phyloP scores from a whole-genome alignment of 1,140 invertebrate species.

The Bombus picipes region DNA sequence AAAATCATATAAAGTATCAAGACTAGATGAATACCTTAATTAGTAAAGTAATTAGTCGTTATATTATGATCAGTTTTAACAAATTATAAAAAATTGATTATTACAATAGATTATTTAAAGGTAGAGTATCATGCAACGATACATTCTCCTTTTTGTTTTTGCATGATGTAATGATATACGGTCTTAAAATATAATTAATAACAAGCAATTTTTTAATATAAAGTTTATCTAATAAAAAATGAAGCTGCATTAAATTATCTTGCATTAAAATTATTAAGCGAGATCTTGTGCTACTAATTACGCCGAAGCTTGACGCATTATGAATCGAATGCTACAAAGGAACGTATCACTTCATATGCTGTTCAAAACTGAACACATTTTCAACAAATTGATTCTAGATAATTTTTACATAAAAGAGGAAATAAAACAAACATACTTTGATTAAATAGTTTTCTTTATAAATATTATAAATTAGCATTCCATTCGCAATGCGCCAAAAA shows the following conservation, averaged over 20 bases:
- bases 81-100: slow-evolving; percentile 63
- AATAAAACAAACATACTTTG: background rate
- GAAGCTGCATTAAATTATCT: slow-evolving; percentile 8
- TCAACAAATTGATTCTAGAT: background rate
- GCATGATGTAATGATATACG: background rate
- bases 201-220: slow-evolving; percentile 23
- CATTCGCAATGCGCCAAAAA: slow-evolving; percentile 17
- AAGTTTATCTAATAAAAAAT: slow-evolving; percentile 27
- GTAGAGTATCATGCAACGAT: slow-evolving; percentile 61
- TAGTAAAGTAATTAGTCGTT: slow-evolving; percentile 64
- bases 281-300: slow-evolving; percentile 41
- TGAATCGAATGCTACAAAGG: slow-evolving; percentile 2
- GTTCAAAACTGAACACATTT: background rate
- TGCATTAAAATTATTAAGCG: slow-evolving; percentile 19
- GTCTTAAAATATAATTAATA: slow-evolving; percentile 26
- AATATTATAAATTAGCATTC: background rate
- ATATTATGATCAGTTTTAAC: slow-evolving; percentile 59
- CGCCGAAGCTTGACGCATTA: background rate
- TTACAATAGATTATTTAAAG: slow-evolving; percentile 57
- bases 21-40: slow-evolving; percentile 70
- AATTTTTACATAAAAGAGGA: background rate
- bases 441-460: background rate
- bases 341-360: background rate
- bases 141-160: slow-evolving; percentile 42
- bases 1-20: slow-evolving; percentile 67